Evolutionary conservation across 2,888 invertebrate species (phyloP).

Genomic region (Tipula unca): DNA sequence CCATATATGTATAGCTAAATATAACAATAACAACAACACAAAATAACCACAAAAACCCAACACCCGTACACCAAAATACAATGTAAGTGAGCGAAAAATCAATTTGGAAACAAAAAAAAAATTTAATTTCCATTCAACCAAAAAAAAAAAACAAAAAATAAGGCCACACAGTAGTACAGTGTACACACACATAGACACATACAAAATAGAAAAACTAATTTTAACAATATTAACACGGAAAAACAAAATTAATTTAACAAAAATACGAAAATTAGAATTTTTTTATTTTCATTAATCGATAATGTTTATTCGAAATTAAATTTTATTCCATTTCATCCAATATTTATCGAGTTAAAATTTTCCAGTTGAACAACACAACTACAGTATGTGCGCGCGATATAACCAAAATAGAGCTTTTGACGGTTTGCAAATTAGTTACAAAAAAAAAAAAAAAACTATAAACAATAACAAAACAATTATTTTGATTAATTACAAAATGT

Average conservation of each 20-base stretch:
- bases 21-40: not conserved
- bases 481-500: constrained; percentile 14
- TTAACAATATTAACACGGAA: not conserved
- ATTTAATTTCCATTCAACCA: not conserved
- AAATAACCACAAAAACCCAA: not conserved
- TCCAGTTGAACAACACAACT: not conserved
- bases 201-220: not conserved
- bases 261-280: not conserved
- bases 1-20: not conserved
- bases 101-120: not conserved
- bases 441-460: not conserved
- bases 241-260: not conserved
- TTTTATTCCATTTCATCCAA: not conserved
- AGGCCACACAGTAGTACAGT: not conserved
- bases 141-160: not conserved
- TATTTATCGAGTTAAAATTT: not conserved
- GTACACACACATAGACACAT: not conserved
- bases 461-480: not conserved
- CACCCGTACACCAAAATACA: not conserved
- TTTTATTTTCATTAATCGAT: not conserved
- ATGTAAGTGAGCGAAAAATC: not conserved
- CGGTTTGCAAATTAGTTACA: not conserved
- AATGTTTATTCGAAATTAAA: not conserved
- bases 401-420: not conserved
- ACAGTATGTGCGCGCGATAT: not conserved